Evolutionary conservation across 2,113 vertebrate species (phyloP), one percentile per base, ranked within the genome.

Genomic region (Chrysemys picta): DNA sequence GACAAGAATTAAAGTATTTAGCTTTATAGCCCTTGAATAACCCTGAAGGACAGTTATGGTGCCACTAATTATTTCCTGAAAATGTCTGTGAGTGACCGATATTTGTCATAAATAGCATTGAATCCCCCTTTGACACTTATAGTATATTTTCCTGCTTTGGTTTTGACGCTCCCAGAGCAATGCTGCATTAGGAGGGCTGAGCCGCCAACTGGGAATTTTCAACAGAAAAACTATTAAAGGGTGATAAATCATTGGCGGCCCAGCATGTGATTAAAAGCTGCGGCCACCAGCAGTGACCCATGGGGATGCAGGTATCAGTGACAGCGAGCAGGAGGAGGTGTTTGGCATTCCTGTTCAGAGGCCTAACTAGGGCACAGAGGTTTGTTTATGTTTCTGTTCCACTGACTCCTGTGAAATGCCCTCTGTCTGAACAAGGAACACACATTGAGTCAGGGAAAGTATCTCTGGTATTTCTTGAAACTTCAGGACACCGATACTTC

Each of bases 361-460:
- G 91, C 96, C 91, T 80, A 35, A 80, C 25, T 93, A 76, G 93
- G 91, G 95, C 89, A 95, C 86, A 0, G 0, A 86, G 59, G 92
- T 96, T 97, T 97, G 96, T 97, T 98, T 97, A 92, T 97, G 95
- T 98, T 98, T 97, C 97, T 98, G 91, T 97, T 97, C 97, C 95
- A 92, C 81, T 1, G 6, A 97, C 88, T 97, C 97, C 94, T 93
- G 96, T 97, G 97, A 98, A 97, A 96, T 97, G 82, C 97, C 95
- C 95, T 96, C 94, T 97, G 90, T 96, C 95, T 97, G 91, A 53
- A 10, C 89, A 76, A 94, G 96, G 97, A 98, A 96, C 97, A 97
- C 95, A 96, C 97, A 96, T 31, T 0, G 72, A 96, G 95, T 2
- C 24, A 82, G 90, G 90, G 90, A 96, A 97, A 96, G 94, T 76